These are phyloP conservation scores for Zygothrica quintamaculata DNA, from an alignment of 2,888 invertebrate species.

Conservation along the genomic window DNA sequence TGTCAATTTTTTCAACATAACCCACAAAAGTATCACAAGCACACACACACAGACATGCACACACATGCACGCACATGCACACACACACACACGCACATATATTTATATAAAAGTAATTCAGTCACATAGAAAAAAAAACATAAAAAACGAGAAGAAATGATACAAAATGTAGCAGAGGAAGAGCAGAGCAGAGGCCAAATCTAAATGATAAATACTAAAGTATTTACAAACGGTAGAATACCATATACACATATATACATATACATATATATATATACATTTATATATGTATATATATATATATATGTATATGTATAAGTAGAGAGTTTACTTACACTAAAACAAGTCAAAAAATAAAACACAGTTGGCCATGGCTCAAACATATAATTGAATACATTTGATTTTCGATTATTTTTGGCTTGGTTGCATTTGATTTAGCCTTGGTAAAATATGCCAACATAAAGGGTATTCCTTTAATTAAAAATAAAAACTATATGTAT, in stretches of 20 bases:
- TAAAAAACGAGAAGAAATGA: slow-evolving; percentile 1
- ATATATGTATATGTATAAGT: slow-evolving; percentile 6
- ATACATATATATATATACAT: slow-evolving; percentile 10
- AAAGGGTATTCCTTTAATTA: too few relatives aligned
- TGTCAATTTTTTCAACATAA: slow-evolving; percentile 70
- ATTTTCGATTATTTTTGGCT: too few relatives aligned
- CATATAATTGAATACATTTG: too few relatives aligned
- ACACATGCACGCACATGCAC: slow-evolving; percentile 10
- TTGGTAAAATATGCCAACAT: too few relatives aligned
- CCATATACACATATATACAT: slow-evolving; percentile 13
- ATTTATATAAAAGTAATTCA: slow-evolving; percentile 2
- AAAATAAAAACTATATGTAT: too few relatives aligned
- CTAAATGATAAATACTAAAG: slow-evolving; percentile 68
- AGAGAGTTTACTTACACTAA: too few relatives aligned
- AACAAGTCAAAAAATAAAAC: too few relatives aligned
- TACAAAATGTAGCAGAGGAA: neutral
- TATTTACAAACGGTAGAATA: slow-evolving; percentile 46
- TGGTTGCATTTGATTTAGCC: too few relatives aligned
- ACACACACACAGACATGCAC: slow-evolving; percentile 15
- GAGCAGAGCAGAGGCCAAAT: slow-evolving; percentile 68
- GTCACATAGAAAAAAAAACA: slow-evolving; percentile 1
- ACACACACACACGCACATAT: slow-evolving; percentile 15
- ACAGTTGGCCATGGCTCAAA: too few relatives aligned
- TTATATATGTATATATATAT: slow-evolving; percentile 23
- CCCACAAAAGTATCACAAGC: slow-evolving; percentile 26